Evolutionary conservation across 1,140 invertebrate genomes (phyloP), one percentile per base, ranked within the genome.

Genomic region (Ylistrum balloti): DNA sequence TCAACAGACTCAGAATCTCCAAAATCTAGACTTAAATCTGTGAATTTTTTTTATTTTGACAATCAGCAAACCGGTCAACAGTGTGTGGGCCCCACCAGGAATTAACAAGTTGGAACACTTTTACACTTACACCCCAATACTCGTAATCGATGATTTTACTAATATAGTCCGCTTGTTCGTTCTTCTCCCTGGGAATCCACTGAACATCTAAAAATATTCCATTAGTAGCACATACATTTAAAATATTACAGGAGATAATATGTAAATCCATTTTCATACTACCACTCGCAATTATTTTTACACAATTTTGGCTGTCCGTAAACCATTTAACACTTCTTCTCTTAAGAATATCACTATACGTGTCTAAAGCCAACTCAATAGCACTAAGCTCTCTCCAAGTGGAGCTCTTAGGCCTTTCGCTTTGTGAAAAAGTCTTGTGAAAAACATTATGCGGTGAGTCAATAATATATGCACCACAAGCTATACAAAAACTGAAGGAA

Each of bases 231-330:
- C 89, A 90, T 35, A 41, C 34, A 1, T 90, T 20, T 87, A 85
- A 90, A 85, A 92, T 87, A 28, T 33, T 34, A 28, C 74, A 22
- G 0, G 85, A 33, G n/a, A 88, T 85, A 20, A 41, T 20, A 34
- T 92, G 85, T 86, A 90, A 88, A 5, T 92, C 33, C 41, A 35
- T 13, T 87, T 92, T 86, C 74, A 91, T 92, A 11, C 90, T 88
- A 15, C 90, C 91, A 85, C 88, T 91, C 3, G 35, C 33, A 32
- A 91, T 74, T 86, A 92, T 91, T 3, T 15, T 89, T 15, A 90
- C 35, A 90, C 86, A 41, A 86, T 86, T 87, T 33, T 90, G 28
- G n/a, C 90, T 92, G 74, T 92, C 88, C n/a, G 89, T 90, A 41
- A 90, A 91, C 91, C 91, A 91, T 87, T 92, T 88, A 9, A 92